Evolutionary conservation across 2,113 vertebrate genomes (phyloP).

Genomic region (Eira barbara): DNA sequence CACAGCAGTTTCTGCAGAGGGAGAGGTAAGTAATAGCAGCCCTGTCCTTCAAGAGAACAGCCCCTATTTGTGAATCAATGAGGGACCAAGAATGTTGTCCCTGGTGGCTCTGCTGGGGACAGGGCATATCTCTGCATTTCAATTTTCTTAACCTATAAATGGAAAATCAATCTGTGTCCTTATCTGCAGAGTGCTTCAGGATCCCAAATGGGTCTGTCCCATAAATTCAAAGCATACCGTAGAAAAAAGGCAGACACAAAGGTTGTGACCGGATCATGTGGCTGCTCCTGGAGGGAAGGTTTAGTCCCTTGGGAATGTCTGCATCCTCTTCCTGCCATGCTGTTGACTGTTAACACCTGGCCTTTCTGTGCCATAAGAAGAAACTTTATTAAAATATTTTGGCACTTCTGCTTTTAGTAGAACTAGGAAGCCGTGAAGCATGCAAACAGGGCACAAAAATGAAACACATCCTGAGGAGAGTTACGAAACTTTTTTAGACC

Average conservation of each 20-base stretch:
- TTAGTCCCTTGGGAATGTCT: background rate
- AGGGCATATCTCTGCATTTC: background rate
- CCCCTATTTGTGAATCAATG: background rate
- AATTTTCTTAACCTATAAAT: background rate
- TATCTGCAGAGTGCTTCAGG: background rate
- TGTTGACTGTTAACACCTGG: conserved; percentile 49
- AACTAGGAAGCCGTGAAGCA: conserved; percentile 46
- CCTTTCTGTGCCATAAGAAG: background rate
- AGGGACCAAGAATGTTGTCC: background rate
- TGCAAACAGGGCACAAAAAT: conserved; percentile 48
- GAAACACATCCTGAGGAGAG: conserved; percentile 13
- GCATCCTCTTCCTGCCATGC: background rate
- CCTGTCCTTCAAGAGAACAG: background rate
- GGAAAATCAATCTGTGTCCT: background rate
- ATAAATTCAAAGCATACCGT: background rate
- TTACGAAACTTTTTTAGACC: conserved; percentile 41
- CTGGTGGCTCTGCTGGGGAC: background rate
- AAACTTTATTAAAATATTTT: conserved; percentile 50
- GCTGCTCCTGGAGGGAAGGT: background rate
- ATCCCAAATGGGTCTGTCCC: background rate
- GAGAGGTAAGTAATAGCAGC: background rate
- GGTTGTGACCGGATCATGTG: background rate
- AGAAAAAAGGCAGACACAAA: background rate
- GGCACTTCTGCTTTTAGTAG: conserved; percentile 62
- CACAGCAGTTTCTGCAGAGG: background rate